These are phyloP conservation scores for Morphnarchus princeps DNA, from an alignment of 2,113 vertebrate species.

Conservation along the genomic window DNA sequence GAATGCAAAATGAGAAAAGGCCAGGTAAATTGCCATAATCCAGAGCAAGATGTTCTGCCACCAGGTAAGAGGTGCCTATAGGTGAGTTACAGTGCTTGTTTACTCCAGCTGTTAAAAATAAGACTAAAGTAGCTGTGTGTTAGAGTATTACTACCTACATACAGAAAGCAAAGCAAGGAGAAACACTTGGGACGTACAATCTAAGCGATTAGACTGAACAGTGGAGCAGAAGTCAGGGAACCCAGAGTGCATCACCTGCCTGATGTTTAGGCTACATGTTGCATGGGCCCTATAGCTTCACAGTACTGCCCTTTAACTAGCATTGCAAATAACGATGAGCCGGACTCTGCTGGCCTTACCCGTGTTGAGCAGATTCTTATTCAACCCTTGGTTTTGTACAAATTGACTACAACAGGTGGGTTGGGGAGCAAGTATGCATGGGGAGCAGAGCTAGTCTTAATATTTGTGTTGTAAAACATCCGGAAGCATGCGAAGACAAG, in stretches of 20 bases:
- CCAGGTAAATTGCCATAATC: background rate
- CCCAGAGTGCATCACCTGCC: rapidly evolving
- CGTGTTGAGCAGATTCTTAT: background rate
- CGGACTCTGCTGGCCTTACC: background rate
- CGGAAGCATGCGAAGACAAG: background rate
- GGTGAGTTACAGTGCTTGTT: background rate
- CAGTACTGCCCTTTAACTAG: background rate
- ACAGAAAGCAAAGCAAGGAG: background rate
- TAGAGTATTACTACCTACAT: background rate
- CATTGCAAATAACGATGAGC: background rate
- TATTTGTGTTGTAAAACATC: background rate
- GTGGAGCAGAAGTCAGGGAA: background rate
- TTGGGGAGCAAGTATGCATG: background rate
- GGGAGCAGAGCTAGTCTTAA: background rate
- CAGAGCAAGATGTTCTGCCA: background rate
- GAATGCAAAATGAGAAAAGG: background rate
- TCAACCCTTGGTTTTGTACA: background rate
- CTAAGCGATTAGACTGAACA: background rate
- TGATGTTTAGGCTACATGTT: background rate
- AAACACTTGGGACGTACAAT: background rate
- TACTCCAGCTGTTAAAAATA: background rate
- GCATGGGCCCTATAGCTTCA: background rate
- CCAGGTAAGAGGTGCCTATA: background rate
- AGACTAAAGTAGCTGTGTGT: background rate
- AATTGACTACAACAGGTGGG: background rate